Evolutionary conservation across 2,113 vertebrate species (phyloP).

Genomic region (Arothron firmamentum): DNA sequence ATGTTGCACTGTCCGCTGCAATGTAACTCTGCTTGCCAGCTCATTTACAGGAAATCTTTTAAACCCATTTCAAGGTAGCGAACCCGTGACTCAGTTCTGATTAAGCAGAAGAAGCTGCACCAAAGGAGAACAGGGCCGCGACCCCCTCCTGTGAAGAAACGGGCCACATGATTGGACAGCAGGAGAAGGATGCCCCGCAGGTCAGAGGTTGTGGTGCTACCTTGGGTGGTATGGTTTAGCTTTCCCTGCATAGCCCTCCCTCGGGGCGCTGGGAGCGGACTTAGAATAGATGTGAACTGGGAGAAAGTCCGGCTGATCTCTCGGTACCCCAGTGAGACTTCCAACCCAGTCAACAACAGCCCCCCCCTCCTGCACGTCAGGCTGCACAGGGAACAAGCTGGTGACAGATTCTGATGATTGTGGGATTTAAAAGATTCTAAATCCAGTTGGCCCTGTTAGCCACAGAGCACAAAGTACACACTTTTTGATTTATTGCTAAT

Average conservation of each 20-base stretch:
- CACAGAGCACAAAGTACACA: too few species aligned
- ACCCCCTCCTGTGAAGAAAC: constrained; percentile 38
- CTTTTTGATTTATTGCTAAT: too few species aligned
- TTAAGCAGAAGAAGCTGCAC: constrained; percentile 43
- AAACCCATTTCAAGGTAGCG: too few species aligned
- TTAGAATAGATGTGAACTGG: constrained; percentile 55
- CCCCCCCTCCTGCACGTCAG: constrained; percentile 34
- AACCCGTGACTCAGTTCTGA: neutral
- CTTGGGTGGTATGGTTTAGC: constrained; percentile 68
- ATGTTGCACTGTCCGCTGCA: too few species aligned
- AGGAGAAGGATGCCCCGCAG: constrained; percentile 45
- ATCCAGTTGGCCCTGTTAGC: too few species aligned
- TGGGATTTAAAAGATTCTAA: neutral
- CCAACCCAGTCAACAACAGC: constrained; percentile 10
- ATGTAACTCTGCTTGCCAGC: too few species aligned
- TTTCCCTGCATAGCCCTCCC: constrained; percentile 46
- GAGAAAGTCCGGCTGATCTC: constrained; percentile 27
- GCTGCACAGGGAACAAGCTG: constrained; percentile 21
- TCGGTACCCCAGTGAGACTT: constrained; percentile 21
- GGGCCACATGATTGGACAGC: constrained; percentile 42
- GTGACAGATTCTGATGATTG: constrained; percentile 25
- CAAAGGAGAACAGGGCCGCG: constrained; percentile 32
- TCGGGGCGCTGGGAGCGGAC: constrained; percentile 44
- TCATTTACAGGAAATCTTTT: too few species aligned
- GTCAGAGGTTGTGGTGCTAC: constrained; percentile 64